Conservation (phyloP, 2,797 vertebrate species). For the Sciurus carolinensis region DNA sequence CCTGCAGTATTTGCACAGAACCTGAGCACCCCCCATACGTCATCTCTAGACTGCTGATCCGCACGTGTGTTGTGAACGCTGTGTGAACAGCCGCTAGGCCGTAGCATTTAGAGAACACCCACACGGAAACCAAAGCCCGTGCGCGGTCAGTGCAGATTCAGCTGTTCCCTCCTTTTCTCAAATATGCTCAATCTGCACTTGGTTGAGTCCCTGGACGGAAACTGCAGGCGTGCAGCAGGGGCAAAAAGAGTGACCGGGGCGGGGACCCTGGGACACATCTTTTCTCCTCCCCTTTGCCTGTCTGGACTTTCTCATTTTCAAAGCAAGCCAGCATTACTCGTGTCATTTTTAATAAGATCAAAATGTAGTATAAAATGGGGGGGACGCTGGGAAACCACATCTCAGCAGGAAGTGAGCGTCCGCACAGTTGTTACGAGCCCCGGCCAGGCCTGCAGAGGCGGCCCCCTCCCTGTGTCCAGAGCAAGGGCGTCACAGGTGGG, state of each 20-base stretch:
- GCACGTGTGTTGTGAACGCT: fast-evolving
- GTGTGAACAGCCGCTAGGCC: no score
- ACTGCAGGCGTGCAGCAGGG: neutral
- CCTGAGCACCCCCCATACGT: no score
- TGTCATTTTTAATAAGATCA: neutral
- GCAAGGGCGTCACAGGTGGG: fast-evolving
- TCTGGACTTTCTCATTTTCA: neutral
- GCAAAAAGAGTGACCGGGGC: no score
- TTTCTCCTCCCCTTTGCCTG: neutral
- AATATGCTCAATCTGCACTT: neutral
- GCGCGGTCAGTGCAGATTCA: no score
- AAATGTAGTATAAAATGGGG: neutral
- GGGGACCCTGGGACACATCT: no score
- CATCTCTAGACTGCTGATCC: neutral
- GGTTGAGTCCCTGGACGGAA: neutral
- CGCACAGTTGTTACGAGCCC: fast-evolving
- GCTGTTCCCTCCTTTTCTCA: no score
- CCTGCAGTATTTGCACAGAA: no score
- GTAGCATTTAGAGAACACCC: no score
- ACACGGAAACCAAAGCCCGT: no score
- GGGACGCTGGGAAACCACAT: neutral
- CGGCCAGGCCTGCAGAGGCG: fast-evolving
- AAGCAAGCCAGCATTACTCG: neutral
- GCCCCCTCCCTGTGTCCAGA: neutral
- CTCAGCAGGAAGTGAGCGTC: neutral